Conservation (phyloP, 2,113 vertebrate species). For the Pyrgilauda ruficollis region DNA sequence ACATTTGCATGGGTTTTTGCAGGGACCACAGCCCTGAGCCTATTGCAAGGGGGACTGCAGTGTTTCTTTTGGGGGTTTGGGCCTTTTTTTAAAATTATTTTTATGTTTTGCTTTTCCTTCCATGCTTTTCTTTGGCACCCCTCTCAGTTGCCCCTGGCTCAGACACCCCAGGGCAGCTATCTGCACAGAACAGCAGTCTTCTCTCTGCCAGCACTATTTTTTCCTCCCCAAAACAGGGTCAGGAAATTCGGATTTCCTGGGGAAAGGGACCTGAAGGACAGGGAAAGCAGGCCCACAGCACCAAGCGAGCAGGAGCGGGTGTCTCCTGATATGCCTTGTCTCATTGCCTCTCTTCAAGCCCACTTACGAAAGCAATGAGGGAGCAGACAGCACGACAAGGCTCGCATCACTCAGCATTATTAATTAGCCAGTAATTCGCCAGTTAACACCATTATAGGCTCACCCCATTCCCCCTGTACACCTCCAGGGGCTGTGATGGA, state of each 20-base stretch:
- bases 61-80: neutral
- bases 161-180: neutral
- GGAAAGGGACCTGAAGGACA: neutral
- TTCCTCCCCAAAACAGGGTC: neutral
- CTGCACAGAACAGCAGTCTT: neutral
- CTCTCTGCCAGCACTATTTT: neutral
- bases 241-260: neutral
- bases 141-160: neutral
- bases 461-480: neutral
- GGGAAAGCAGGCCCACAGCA: neutral
- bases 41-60: rapidly evolving
- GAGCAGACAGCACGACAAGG: slow-evolving; percentile 59
- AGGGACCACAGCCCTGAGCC: neutral
- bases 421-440: slow-evolving; percentile 49
- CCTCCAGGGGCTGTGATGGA: neutral
- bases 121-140: neutral
- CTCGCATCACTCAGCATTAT: slow-evolving; percentile 26
- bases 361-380: slow-evolving; percentile 66
- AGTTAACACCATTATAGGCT: slow-evolving; percentile 3
- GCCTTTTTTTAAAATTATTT: rapidly evolving
- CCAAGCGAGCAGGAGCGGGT: neutral
- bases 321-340: slow-evolving; percentile 9
- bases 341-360: slow-evolving; percentile 66
- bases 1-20: neutral
- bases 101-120: neutral